A percentile compares a stretch with the other conserved stretches of the same genome.
Conservation (phyloP, 2,888 invertebrate genomes). For the Orthosia gothica region DNA sequence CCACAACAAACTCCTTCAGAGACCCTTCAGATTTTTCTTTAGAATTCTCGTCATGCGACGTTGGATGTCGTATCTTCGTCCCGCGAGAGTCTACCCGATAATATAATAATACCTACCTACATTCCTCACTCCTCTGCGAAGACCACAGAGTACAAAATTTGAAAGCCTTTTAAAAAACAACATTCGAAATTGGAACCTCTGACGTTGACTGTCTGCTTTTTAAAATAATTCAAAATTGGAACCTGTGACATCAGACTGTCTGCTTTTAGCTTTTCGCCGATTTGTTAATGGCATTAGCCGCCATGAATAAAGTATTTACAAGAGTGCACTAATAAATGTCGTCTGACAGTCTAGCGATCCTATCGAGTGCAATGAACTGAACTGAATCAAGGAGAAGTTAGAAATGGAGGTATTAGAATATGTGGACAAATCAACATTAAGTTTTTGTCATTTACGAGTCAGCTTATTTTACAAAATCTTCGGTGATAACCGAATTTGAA, state of each 20-base stretch:
- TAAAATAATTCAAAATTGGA: constrained; percentile 6
- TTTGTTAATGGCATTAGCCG: constrained; percentile 1
- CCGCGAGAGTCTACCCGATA: constrained; percentile 56
- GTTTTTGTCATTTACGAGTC: no score
- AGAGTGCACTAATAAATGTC: constrained; percentile 66
- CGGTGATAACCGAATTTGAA: no score
- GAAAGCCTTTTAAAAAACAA: background rate
- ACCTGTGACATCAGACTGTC: constrained; percentile 1
- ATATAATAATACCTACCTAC: constrained; percentile 50
- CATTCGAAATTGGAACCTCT: background rate
- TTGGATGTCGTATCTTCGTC: constrained; percentile 59
- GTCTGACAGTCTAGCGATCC: constrained; percentile 74
- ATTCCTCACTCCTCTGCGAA: constrained; percentile 62
- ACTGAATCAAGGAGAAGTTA: constrained; percentile 4
- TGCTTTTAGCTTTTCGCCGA: constrained; percentile 27
- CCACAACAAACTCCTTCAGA: constrained; percentile 27
- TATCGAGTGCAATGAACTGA: constrained; percentile 65
- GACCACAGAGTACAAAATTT: constrained; percentile 22
- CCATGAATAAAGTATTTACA: constrained; percentile 48
- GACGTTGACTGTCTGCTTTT: constrained; percentile 12
- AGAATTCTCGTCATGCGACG: constrained; percentile 66
- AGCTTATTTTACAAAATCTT: no score
- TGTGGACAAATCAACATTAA: background rate
- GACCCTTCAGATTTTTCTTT: constrained; percentile 59
- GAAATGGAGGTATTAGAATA: constrained; percentile 10